Evolutionary conservation across 2,797 vertebrate species (phyloP).

Genomic region (Pyrocephalus nanus): DNA sequence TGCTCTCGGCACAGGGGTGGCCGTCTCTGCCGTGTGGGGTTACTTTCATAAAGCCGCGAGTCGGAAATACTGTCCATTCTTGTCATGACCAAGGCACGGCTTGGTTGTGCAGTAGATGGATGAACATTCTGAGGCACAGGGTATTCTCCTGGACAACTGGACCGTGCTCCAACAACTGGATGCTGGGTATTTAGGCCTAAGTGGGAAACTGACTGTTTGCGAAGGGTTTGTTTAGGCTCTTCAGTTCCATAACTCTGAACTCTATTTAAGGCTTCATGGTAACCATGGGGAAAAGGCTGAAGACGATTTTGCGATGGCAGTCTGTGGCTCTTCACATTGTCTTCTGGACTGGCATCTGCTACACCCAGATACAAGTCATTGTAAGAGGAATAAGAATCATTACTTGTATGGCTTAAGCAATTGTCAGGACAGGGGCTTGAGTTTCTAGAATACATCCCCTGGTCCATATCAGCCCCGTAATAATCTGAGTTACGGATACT

Average conservation of each 20-base stretch:
- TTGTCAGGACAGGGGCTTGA: slow-evolving; percentile 89
- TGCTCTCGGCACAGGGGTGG: slow-evolving; percentile 98
- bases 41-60: slow-evolving; percentile 95
- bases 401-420: slow-evolving; percentile 93
- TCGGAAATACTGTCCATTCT: slow-evolving; percentile 99
- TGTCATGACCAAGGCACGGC: slow-evolving; percentile 97
- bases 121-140: slow-evolving; percentile 86
- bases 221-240: slow-evolving; percentile 88
- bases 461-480: slow-evolving; percentile 91
- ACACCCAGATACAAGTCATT: slow-evolving; percentile 92
- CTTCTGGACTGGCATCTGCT: slow-evolving; percentile 88
- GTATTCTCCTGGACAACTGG: slow-evolving; percentile 95
- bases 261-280: slow-evolving; percentile 91
- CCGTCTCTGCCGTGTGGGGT: slow-evolving; percentile 90
- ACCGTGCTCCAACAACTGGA: slow-evolving; percentile 84
- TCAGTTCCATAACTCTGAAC: slow-evolving; percentile 94
- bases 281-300: slow-evolving; percentile 92
- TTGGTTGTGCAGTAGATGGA: slow-evolving; percentile 85
- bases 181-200: slow-evolving; percentile 90
- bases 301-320: slow-evolving; percentile 86
- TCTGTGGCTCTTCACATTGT: slow-evolving; percentile 87
- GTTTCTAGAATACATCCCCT: slow-evolving; percentile 86
- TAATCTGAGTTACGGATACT: slow-evolving; percentile 93
- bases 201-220: slow-evolving; percentile 88
- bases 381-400: slow-evolving; percentile 94